A percentile compares a stretch with the other conserved stretches of the same genome.
Evolutionary conservation across 1,140 invertebrate species (phyloP).

Genomic region (Hylaeus anthracinus): DNA sequence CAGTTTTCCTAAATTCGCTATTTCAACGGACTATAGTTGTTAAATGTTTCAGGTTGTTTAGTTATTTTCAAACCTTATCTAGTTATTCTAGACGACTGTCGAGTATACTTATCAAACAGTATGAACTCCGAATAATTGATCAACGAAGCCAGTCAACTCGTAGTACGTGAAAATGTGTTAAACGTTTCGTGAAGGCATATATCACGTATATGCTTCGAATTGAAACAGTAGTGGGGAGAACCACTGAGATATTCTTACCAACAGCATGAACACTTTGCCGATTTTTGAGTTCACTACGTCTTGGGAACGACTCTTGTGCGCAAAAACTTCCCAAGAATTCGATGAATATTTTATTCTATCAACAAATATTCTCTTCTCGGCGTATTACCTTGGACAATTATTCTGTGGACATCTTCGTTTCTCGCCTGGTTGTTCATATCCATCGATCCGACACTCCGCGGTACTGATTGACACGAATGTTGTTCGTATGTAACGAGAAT

Average conservation of each 20-base stretch:
- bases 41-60: no score
- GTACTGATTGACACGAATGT: constrained; percentile 7
- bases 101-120: no score
- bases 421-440: background rate
- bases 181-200: background rate
- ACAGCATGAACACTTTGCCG: background rate
- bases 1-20: no score
- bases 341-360: background rate
- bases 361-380: background rate
- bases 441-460: background rate
- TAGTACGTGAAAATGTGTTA: background rate
- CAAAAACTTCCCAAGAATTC: background rate
- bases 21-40: no score
- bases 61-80: no score
- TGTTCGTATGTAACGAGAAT: constrained; percentile 12
- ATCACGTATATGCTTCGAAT: no score
- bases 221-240: no score
- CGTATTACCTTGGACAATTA: background rate
- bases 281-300: background rate
- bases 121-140: background rate
- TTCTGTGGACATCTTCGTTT: background rate
- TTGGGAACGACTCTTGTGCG: background rate
- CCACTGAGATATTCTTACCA: background rate
- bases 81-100: no score
- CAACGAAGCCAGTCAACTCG: background rate